Evolutionary conservation across 1,140 invertebrate species (phyloP).

Genomic region (Zaprionus capensis): DNA sequence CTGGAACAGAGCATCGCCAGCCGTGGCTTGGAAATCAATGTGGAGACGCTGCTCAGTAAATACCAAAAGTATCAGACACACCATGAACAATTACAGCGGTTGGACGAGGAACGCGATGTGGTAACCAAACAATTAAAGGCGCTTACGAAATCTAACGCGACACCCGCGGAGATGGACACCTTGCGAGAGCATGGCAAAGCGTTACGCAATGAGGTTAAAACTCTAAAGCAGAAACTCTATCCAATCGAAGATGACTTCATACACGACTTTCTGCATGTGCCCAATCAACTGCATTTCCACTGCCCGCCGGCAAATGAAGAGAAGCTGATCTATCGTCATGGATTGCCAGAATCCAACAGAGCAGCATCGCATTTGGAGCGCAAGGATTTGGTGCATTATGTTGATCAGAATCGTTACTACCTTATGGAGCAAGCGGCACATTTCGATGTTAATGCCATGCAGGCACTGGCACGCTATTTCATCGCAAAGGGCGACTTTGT

Average conservation of each 20-base stretch:
- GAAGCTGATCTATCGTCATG: conserved; percentile 84
- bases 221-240: conserved; percentile 85
- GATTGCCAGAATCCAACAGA: not conserved
- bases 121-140: conserved; percentile 72
- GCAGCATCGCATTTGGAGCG: conserved; percentile 58
- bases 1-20: conserved; percentile 85
- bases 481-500: conserved; percentile 82
- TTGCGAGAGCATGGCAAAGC: conserved; percentile 84
- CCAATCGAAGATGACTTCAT: conserved; percentile 86
- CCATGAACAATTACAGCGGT: conserved; percentile 70
- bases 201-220: conserved; percentile 86
- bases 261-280: conserved; percentile 86
- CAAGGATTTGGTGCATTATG: conserved; percentile 85
- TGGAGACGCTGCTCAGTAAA: conserved; percentile 84
- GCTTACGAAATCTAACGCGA: conserved; percentile 40
- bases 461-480: conserved; percentile 84
- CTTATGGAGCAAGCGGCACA: conserved; percentile 86
- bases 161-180: conserved; percentile 49
- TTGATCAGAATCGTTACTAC: conserved; percentile 85
- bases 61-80: conserved; percentile 86
- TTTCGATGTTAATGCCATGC: conserved; percentile 86
- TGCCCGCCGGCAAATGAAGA: conserved; percentile 85
- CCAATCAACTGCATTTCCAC: conserved; percentile 86
- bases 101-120: conserved; percentile 83
- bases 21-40: conserved; percentile 84